Base-by-base conservation (phyloP, 2,888 invertebrate species). In the Amphipoea lucens region DNA sequence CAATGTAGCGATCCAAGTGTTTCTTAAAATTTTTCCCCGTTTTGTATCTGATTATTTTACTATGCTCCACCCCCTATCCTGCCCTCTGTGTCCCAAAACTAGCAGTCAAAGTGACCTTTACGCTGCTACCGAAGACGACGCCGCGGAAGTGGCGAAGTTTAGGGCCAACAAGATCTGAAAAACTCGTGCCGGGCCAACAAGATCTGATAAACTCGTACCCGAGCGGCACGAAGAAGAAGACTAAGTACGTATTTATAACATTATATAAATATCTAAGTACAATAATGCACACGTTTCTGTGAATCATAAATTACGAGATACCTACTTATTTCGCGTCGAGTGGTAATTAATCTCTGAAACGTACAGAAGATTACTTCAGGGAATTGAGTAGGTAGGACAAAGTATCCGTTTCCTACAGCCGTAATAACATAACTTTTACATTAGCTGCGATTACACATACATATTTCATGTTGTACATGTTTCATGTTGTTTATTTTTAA, bases 301-400 rank as follows among this genome's bases (percentile, higher is more conserved):
- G 66, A 74, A 78, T 78, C 74, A 83, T 84, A 86, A 86, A 84
- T 87, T 54, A 83, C 72, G 48, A 77, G 68, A 77, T 77, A 85
- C 70, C 79, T 82, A 81, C 73, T 86, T 77, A 77, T 85, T 87
- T 85, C 60, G 42, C 82, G 76, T 72, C 62, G 74, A 85, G 78
- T 74, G 68, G 72, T 85, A 86, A 86, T 86, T 86, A 88, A 88
- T 86, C 86, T 77, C 76, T 73, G 86, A 86, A 86, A 79, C 72
- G 72, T 79, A 82, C 76, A 77, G 86, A 85, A 82, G 86, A 86
- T 86, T 86, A 86, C 86, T 82, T 85, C 77, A 77, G 88, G 88
- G 88, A 88, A 85, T 88, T 82, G 69, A 69, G 67, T 87, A 83
- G 73, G 86, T 67, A 70, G 73, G 75, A 45, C 60, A 42, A 85